These are phyloP conservation scores for Rhogogaster chlorosoma DNA, from an alignment of 2,888 invertebrate genomes.

Conservation along the genomic window DNA sequence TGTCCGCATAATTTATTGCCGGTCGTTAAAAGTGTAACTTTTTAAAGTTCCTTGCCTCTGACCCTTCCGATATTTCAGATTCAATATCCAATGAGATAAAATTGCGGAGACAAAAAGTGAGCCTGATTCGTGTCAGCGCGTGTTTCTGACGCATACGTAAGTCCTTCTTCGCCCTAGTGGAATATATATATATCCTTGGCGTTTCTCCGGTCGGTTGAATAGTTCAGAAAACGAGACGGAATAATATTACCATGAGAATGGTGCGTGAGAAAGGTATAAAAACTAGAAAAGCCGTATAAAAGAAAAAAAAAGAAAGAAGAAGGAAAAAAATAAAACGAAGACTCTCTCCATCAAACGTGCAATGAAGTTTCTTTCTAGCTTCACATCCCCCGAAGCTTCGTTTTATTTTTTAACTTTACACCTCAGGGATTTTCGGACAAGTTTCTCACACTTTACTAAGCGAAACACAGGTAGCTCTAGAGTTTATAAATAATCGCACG, in stretches of 20 bases:
- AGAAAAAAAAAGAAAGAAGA: not conserved
- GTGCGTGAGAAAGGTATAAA: conserved; percentile 29
- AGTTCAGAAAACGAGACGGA: conserved; percentile 33
- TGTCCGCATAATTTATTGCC: not conserved
- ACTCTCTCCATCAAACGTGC: not conserved
- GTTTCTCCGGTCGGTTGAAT: conserved; percentile 6
- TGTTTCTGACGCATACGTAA: not conserved
- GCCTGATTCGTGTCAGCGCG: not conserved
- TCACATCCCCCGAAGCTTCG: not conserved
- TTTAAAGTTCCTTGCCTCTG: not conserved
- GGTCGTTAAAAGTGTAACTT: not conserved
- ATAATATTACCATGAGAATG: conserved; percentile 38
- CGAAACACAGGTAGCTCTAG: not conserved
- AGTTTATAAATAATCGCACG: not conserved
- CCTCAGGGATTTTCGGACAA: not conserved
- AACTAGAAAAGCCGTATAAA: not conserved
- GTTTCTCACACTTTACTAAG: not conserved
- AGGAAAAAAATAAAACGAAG: not conserved
- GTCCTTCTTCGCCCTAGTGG: not conserved
- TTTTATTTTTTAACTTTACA: not conserved
- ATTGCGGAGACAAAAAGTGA: not conserved
- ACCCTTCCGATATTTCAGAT: not conserved
- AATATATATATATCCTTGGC: not conserved
- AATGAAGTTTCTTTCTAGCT: conserved; percentile 1
- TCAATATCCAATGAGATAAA: not conserved